Base-by-base conservation (phyloP, 2,113 vertebrate species). In the Callorhinus ursinus region DNA sequence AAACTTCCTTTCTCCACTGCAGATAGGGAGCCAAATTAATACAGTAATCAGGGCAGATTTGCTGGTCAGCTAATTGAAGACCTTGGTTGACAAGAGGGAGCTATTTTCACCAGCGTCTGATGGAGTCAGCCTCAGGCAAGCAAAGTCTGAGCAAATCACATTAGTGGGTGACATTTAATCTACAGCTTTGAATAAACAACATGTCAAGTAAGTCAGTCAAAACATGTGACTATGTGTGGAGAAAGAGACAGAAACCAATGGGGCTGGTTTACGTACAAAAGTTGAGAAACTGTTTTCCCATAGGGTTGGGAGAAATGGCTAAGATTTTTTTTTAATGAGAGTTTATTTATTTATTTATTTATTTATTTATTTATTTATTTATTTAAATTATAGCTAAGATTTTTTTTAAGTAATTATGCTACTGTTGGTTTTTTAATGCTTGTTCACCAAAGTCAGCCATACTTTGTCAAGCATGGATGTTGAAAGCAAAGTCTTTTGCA, bases 81-180 rank as follows among this genome's bases (percentile, higher is more conserved):
- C 83, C 86, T 71, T 84, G 97, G 96, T 94, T 82, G 96, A 90
- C 95, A 97, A 49, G 33, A 98, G 94, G 97, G 96, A 95, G 95
- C 96, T 97, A 77, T 97, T 98, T 97, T 46, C 95, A 83, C 96
- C 59, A 84, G 7, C 33, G 81, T 98, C 96, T 98, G 98, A 97
- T 63, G 96, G 95, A 96, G 90, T 86, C 55, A 2, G 88, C 94
- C 74, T 89, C 39, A 79, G 93, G 98, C 98, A 97, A 97, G 97
- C 84, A 96, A 97, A 96, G 93, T 87, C 95, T 26, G 15, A 26
- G 95, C 82, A 94, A 97, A 97, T 97, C 31, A 95, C 8, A 90
- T 96, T 97, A 98, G 98, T 97, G 94, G 97, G 95, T 96, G 96
- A 97, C 97, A 96, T 98, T 98, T 97, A 98, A 98, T 96, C 92